Conservation (phyloP, 2,888 invertebrate species). For the Galerucella calmariensis region DNA sequence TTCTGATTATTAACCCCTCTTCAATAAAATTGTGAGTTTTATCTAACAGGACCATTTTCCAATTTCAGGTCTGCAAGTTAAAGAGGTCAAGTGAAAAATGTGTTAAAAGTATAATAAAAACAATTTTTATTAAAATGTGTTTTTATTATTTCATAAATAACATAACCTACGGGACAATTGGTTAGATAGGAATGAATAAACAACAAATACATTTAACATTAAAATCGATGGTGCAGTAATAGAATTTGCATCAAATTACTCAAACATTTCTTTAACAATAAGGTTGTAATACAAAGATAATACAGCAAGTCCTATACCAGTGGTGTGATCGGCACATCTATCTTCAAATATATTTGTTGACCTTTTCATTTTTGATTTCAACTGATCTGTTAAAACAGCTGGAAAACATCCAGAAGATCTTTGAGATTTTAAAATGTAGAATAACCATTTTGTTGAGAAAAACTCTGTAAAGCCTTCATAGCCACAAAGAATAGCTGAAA, state of each 20-base stretch:
- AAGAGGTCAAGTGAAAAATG: constrained; percentile 80
- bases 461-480: constrained; percentile 55
- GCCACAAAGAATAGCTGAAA: constrained; percentile 55
- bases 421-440: constrained; percentile 51
- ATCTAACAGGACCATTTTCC: constrained; percentile 18
- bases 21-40: neutral
- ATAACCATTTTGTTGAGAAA: constrained; percentile 49
- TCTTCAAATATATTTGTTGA: constrained; percentile 48
- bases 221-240: neutral
- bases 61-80: constrained; percentile 86
- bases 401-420: constrained; percentile 51
- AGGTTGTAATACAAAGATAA: constrained; percentile 52
- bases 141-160: constrained; percentile 2
- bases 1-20: neutral
- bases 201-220: neutral
- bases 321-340: constrained; percentile 56
- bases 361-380: constrained; percentile 48
- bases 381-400: constrained; percentile 39
- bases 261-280: constrained; percentile 45
- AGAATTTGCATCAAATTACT: neutral
- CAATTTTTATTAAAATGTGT: constrained; percentile 5
- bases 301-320: constrained; percentile 53
- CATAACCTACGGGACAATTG: no score
- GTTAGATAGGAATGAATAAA: no score
- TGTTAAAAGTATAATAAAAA: neutral